Conservation (phyloP, 2,888 invertebrate species). For the Mesoligia furuncula region DNA sequence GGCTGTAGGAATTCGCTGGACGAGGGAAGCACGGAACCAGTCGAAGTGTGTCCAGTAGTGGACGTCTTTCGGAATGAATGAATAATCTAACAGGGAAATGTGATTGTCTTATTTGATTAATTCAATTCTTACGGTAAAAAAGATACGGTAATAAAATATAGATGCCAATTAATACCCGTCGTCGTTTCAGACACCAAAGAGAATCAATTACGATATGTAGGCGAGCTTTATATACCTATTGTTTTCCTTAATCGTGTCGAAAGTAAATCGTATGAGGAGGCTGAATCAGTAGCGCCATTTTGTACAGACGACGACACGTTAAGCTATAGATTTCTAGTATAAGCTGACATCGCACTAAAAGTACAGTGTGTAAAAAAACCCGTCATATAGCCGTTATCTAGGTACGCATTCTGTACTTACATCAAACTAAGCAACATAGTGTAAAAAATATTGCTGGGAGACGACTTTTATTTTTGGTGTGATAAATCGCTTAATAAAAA, state of each 20-base stretch:
- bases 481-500: not conserved
- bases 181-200: conserved; percentile 11
- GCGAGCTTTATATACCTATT: conserved; percentile 24
- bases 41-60: not conserved
- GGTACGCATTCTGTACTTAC: not conserved
- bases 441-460: not conserved
- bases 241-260: conserved; percentile 46
- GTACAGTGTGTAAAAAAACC: not conserved
- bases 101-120: not conserved
- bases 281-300: conserved; percentile 29
- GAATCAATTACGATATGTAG: conserved; percentile 38
- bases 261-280: conserved; percentile 49
- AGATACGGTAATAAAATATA: conserved; percentile 39
- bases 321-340: not conserved
- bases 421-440: not conserved
- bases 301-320: not conserved
- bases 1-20: not conserved
- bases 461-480: not conserved
- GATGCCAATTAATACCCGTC: conserved; percentile 41
- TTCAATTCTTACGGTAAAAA: not conserved
- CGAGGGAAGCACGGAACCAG: not conserved
- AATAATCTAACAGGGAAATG: not conserved
- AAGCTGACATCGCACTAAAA: not conserved
- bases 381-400: not conserved
- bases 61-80: not conserved